Evolutionary conservation across 1,140 invertebrate genomes (phyloP).

Genomic region (Neuroterus valhalla): DNA sequence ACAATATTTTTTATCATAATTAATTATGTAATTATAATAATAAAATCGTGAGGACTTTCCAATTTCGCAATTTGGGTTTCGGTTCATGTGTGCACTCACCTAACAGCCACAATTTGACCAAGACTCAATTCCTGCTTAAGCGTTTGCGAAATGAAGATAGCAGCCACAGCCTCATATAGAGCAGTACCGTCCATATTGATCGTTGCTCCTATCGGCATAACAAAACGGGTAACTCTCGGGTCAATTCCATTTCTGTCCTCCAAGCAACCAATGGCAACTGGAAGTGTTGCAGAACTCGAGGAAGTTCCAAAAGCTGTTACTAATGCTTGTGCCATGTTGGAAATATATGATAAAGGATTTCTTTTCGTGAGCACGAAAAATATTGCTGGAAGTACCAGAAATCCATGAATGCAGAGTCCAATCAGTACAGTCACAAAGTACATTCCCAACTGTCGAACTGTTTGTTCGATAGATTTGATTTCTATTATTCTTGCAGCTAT

Average conservation of each 20-base stretch:
- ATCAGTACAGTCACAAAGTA: conserved; percentile 88
- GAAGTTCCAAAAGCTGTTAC: conserved; percentile 88
- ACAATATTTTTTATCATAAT: no score
- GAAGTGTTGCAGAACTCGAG: conserved; percentile 85
- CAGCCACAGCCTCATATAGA: conserved; percentile 89
- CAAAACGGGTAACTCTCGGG: conserved; percentile 85
- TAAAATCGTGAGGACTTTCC: no score
- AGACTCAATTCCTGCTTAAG: conserved; percentile 79
- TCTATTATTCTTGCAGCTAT: conserved; percentile 87
- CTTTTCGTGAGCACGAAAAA: conserved; percentile 81
- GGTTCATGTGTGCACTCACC: conserved; percentile 74
- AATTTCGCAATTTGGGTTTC: conserved; percentile 66
- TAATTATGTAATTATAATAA: no score
- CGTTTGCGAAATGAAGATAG: conserved; percentile 89
- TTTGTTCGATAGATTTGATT: conserved; percentile 83
- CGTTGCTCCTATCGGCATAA: conserved; percentile 89
- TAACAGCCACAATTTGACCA: conserved; percentile 84
- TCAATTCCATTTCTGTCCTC: conserved; percentile 88
- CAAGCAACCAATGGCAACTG: conserved; percentile 84
- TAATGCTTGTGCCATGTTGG: conserved; percentile 84
- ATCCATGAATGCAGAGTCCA: conserved; percentile 87
- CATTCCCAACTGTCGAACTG: conserved; percentile 86
- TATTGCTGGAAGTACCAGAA: conserved; percentile 82
- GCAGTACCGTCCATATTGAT: conserved; percentile 93
- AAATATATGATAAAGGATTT: conserved; percentile 81